phyloP scores from a whole-genome alignment of 2,797 vertebrate species.

The Sandelia bainsii region DNA sequence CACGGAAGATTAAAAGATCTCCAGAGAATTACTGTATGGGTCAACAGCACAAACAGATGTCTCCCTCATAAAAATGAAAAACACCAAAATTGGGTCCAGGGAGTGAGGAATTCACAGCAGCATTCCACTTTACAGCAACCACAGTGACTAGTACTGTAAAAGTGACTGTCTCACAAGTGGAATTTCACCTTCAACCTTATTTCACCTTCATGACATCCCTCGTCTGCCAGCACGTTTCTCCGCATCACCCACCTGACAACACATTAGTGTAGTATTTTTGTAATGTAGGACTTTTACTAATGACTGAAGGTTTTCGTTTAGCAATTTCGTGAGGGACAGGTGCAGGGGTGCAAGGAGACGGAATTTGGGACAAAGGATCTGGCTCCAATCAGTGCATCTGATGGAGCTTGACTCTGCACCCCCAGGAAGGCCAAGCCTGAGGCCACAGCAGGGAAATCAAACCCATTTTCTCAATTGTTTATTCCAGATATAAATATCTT shows the following conservation, averaged over 20 bases:
- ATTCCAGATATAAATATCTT: slow-evolving; percentile 75
- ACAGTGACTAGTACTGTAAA: slow-evolving; percentile 23
- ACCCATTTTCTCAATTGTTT: slow-evolving; percentile 73
- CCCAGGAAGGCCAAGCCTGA: slow-evolving; percentile 67
- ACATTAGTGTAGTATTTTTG: slow-evolving; percentile 44
- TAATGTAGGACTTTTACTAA: slow-evolving; percentile 51
- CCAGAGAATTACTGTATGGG: slow-evolving; percentile 45
- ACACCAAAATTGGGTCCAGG: slow-evolving; percentile 45
- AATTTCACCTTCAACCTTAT: slow-evolving; percentile 49
- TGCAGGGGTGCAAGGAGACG: slow-evolving; percentile 62
- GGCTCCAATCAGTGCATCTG: slow-evolving; percentile 76
- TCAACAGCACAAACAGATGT: slow-evolving; percentile 74
- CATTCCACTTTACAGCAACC: slow-evolving; percentile 45
- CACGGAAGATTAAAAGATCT: slow-evolving; percentile 64
- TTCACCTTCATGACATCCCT: slow-evolving; percentile 59
- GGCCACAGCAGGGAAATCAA: slow-evolving; percentile 67
- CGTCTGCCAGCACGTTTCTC: slow-evolving; percentile 32
- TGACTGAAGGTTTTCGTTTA: slow-evolving; percentile 60
- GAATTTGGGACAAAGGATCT: slow-evolving; percentile 74
- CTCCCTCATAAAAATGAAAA: slow-evolving; percentile 69
- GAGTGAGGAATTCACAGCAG: slow-evolving; percentile 47
- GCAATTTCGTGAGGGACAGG: slow-evolving; percentile 69
- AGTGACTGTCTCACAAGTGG: slow-evolving; percentile 12
- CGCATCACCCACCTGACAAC: slow-evolving; percentile 33
- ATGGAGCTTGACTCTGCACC: slow-evolving; percentile 68